Evolutionary conservation across 92 coral and sea anemone species (phyloP).

Genomic region (Scolanthus callimorphus): DNA sequence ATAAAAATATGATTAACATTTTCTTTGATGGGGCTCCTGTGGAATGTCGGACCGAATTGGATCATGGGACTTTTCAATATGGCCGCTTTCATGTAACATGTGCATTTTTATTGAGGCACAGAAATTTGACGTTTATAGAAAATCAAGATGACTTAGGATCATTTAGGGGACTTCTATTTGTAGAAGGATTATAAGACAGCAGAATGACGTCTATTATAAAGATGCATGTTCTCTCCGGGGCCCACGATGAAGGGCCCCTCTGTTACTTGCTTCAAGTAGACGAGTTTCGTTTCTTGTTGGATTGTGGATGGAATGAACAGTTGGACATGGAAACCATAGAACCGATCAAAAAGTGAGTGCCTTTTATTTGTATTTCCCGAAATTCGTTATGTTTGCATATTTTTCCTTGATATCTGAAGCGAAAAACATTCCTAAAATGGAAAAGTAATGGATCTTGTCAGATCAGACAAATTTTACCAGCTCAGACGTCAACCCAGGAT

Average conservation of each 20-base stretch:
- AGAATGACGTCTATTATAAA: constrained; percentile 95
- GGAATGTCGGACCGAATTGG: too few species aligned
- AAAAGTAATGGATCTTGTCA: too few species aligned
- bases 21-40: too few species aligned
- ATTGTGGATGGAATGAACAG: constrained; percentile 96
- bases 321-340: constrained; percentile 79
- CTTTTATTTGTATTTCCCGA: too few species aligned
- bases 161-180: background rate
- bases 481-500: too few species aligned
- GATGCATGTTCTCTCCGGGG: constrained; percentile 89
- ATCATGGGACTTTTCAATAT: background rate
- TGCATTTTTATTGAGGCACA: background rate
- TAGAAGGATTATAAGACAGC: too few species aligned
- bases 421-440: too few species aligned
- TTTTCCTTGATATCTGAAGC: too few species aligned
- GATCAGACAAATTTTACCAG: too few species aligned
- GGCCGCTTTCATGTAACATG: background rate
- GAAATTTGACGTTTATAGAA: background rate
- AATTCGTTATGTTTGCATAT: too few species aligned
- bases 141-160: too few species aligned
- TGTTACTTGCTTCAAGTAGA: constrained; percentile 97
- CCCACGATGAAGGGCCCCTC: constrained; percentile 90
- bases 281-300: constrained; percentile 91
- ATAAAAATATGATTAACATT: too few species aligned
- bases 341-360: constrained; percentile 76